Evolutionary conservation across 2,113 vertebrate species (phyloP).

Genomic region (Eira barbara): DNA sequence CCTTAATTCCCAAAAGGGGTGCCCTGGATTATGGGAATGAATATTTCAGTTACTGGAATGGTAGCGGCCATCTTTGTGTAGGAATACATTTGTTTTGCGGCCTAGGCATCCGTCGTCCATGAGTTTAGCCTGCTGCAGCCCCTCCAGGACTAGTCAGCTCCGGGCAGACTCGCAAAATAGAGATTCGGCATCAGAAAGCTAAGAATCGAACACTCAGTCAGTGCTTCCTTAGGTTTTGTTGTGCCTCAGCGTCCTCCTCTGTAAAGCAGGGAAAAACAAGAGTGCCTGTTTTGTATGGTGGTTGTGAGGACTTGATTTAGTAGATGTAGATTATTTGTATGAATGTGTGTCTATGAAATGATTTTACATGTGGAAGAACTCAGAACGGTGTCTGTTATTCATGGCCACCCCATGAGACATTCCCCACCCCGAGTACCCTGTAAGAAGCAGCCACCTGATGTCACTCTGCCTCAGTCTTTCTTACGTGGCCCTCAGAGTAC

Average conservation of each 20-base stretch:
- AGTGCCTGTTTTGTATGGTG: not conserved
- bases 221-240: not conserved
- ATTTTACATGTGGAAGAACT: not conserved
- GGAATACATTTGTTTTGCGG: not conserved
- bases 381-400: not conserved
- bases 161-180: not conserved
- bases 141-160: not conserved
- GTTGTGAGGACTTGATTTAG: not conserved
- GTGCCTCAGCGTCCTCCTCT: not conserved
- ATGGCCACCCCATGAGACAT: not conserved
- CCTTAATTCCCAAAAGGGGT: conserved; percentile 4
- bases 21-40: not conserved
- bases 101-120: not conserved
- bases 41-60: not conserved
- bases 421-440: not conserved
- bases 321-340: not conserved
- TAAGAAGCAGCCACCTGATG: not conserved
- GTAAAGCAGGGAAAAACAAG: not conserved
- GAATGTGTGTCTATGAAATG: not conserved
- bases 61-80: not conserved
- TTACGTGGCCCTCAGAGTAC: not conserved
- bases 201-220: not conserved
- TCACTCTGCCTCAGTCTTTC: not conserved
- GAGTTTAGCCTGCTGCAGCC: not conserved
- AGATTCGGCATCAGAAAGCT: not conserved